Conservation (phyloP, 2,113 vertebrate species). For the Nettapus auritus region DNA sequence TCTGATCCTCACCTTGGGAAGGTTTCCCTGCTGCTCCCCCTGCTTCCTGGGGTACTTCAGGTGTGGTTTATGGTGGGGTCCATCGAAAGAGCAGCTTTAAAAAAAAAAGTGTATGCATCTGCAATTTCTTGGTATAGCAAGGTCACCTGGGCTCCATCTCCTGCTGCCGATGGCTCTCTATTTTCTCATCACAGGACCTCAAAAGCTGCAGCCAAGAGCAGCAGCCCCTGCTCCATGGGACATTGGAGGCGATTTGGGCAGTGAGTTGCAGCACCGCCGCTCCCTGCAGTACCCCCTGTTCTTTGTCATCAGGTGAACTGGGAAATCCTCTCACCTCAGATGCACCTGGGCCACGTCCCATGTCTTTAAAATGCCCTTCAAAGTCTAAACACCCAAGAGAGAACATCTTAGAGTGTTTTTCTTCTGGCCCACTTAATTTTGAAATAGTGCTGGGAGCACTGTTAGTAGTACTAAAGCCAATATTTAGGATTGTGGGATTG, state of each 20-base stretch:
- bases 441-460: not conserved
- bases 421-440: slow-evolving; percentile 17
- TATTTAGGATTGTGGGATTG: not conserved
- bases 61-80: fast-evolving
- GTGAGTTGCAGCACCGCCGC: not conserved
- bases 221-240: not conserved
- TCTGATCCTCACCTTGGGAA: not conserved
- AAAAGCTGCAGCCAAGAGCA: not conserved
- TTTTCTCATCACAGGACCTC: not conserved
- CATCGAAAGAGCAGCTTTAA: not conserved
- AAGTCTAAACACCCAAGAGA: fast-evolving
- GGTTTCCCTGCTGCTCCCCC: not conserved
- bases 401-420: not conserved
- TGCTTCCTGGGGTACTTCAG: not conserved
- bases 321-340: not conserved
- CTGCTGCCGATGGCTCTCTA: not conserved
- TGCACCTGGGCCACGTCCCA: not conserved
- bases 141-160: not conserved
- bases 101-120: not conserved
- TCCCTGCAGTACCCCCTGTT: fast-evolving
- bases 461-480: not conserved
- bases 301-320: not conserved
- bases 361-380: slow-evolving; percentile 32
- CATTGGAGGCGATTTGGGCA: fast-evolving
- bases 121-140: not conserved